Evolutionary conservation across 2,113 vertebrate genomes (phyloP).

Genomic region (Xiphophorus maculatus): DNA sequence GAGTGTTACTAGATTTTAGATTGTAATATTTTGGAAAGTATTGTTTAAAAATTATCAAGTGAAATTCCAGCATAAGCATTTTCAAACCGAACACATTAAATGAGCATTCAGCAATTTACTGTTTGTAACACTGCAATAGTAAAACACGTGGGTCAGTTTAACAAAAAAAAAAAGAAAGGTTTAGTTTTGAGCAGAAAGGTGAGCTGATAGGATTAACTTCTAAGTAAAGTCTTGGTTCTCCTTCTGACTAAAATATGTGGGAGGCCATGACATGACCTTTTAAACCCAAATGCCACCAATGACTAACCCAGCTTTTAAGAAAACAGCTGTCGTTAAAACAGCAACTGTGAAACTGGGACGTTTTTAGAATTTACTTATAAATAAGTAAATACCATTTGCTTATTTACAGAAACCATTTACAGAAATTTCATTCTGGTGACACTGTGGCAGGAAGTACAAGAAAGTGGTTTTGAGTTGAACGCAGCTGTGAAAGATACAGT

Average conservation of each 20-base stretch:
- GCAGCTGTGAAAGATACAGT: neutral
- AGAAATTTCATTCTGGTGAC: neutral
- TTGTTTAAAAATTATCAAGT: neutral
- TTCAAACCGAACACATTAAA: neutral
- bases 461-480: neutral
- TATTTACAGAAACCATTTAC: too few species aligned
- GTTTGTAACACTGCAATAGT: neutral
- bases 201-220: conserved; percentile 8
- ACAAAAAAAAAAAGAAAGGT: neutral
- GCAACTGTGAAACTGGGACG: neutral
- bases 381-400: too few species aligned
- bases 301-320: conserved; percentile 18
- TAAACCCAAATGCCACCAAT: conserved; percentile 1
- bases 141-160: neutral
- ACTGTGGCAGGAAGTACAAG: neutral
- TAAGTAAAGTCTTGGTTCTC: neutral
- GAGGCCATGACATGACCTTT: conserved; percentile 13
- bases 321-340: neutral
- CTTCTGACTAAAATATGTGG: conserved; percentile 10
- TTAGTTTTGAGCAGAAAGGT: neutral
- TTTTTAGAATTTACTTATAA: neutral
- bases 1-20: neutral
- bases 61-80: neutral
- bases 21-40: neutral
- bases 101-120: neutral